Base-by-base conservation (phyloP, 2,797 vertebrate species). In the Mus minutoides region DNA sequence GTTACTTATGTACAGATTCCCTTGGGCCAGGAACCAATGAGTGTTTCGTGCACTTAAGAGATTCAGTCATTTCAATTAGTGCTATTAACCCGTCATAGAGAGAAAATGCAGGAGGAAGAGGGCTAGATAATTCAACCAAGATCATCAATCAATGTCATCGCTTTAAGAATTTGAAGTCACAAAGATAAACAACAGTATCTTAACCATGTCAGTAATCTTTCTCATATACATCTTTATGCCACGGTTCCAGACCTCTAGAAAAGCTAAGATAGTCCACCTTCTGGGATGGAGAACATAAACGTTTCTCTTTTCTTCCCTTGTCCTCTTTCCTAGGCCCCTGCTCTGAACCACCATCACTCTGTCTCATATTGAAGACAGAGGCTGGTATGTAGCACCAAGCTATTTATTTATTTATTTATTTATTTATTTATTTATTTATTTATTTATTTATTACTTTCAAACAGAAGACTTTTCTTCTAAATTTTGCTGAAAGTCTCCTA, bases 381-480 rank as follows among this genome's bases (percentile, higher is more conserved):
- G 16, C 26, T 88, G 54, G 13, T 62, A 9, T 62, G 6, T n/a
- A 62, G 19, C 21, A 60, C 26, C 29, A 40, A 76, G 16, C 16
- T 58, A 34, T 12, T 12, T 52, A 52, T 52, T 13, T 3, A 52
- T 54, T 52, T 54, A 54, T 54, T 54, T 56, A 29, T 87, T 21
- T 49, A 12, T 46, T 52, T 24, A 40, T 43, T 43, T 11, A 19
- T 52, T 11, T 14, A 12, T 26, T 58, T 73, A 67, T n/a, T 67
- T 67, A 67, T 67, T 67, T 69, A 69, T n/a, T 69, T 34, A 67
- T 77, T 6, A 0, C 22, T 89, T 89, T 64, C 56, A 29, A 10
- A 13, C 46, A 94, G 26, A 80, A 21, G 6, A 56, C 85, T 69
- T 94, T 95, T 96, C 73, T 95, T 91, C 71, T 87, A 88, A 60